Evolutionary conservation across 2,797 vertebrate species (phyloP), one percentile per base, ranked within the genome.

Genomic region (Xiphorhynchus erythropygius): DNA sequence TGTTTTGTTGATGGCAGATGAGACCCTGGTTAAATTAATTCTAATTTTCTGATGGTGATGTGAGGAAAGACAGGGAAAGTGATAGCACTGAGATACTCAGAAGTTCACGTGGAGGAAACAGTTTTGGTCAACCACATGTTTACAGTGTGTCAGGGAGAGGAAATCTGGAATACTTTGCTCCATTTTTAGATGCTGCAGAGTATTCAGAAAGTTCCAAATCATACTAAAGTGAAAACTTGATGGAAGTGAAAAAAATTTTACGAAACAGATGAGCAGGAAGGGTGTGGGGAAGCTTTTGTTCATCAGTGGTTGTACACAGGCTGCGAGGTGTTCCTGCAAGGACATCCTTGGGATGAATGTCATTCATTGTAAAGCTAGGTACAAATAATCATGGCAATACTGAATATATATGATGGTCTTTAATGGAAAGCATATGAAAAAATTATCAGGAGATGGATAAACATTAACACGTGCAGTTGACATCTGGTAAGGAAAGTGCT

Each of bases 131-230:
- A 8, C 18, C 19, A 7, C 7, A 0, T 50, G 19, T 84, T 63
- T 60, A 30, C 10, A 5, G 76, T 16, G 39, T 7, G 7, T 37
- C 30, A 22, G 50, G 47, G 32, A n/a, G 57, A 47, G 37, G 64
- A 74, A 70, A 47, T 21, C 39, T 21, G 47, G 62, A 65, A 30
- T 52, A 5, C 55, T 77, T 33, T 70, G 2, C 50, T 59, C 62
- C 11, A 4, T 60, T 63, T 80, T 91, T 35, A 70, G 44, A 18
- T 0, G 0, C 13, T 60, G 5, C 32, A 13, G 9, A 15, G 22
- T 63, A 7, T 11, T 42, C 44, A 65, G 57, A 47, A 81, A 35
- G 27, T 46, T 32, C 14, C 3, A 18, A 50, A 30, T 68, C 15
- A 32, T 64, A 22, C 12, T 30, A 11, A 74, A 67, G 5, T 44